Conservation (phyloP, 2,888 invertebrate genomes). For the Clanis bilineata region DNA sequence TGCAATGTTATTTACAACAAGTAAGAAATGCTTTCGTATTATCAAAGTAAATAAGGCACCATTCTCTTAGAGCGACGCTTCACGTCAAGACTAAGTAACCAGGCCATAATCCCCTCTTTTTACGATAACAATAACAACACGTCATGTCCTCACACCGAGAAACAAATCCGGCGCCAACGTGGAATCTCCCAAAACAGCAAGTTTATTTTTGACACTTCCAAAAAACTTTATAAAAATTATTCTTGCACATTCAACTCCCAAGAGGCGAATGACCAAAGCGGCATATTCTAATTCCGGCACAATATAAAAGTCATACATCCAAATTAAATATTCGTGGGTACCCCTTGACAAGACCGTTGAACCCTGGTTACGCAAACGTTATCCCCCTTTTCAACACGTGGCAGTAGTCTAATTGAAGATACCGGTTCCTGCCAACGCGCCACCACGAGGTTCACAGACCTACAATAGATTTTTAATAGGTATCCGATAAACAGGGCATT, state of each 20-base stretch:
- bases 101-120: too few relatives aligned
- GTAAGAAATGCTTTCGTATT: too few relatives aligned
- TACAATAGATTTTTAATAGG: conserved; percentile 37
- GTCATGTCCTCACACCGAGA: neutral
- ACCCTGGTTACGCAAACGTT: conserved; percentile 6
- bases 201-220: neutral
- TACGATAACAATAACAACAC: too few relatives aligned
- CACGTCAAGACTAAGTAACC: neutral
- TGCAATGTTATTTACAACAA: too few relatives aligned
- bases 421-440: conserved; percentile 40
- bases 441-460: conserved; percentile 46
- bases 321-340: neutral
- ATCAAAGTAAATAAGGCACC: too few relatives aligned
- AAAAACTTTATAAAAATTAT: neutral
- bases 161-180: neutral
- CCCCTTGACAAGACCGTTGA: neutral
- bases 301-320: neutral
- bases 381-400: neutral
- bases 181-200: neutral
- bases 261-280: neutral
- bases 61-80: neutral
- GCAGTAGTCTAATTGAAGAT: conserved; percentile 39
- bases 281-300: neutral
- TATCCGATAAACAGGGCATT: conserved; percentile 43
- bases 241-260: neutral